A percentile compares a stretch with the other conserved stretches of the same genome.
Evolutionary conservation across 2,797 vertebrate species (phyloP).

Genomic region (Sebastes hopkinsi): DNA sequence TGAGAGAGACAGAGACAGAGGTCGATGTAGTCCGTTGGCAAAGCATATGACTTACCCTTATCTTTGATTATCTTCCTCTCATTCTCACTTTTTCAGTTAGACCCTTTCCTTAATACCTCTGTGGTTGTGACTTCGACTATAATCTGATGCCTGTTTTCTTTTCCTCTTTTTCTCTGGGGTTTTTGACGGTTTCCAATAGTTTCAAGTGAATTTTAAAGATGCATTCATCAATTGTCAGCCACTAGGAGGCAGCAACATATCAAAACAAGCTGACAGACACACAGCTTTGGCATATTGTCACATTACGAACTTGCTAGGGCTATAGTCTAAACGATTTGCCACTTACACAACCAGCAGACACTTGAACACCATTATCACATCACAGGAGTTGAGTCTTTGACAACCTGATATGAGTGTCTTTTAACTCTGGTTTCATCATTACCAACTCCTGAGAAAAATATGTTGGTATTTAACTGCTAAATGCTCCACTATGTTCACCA

Average conservation of each 20-base stretch:
- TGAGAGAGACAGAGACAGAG: slow-evolving; percentile 28
- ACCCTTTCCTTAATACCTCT: neutral
- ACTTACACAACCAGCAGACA: neutral
- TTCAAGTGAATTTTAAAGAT: neutral
- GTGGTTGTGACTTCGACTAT: neutral
- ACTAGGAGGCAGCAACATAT: neutral
- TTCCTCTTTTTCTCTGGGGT: too few species aligned
- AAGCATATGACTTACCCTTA: slow-evolving; percentile 9
- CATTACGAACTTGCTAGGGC: neutral
- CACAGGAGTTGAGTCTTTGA: neutral
- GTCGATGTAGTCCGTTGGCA: slow-evolving; percentile 15
- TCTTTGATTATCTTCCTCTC: neutral
- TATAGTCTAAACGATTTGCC: neutral
- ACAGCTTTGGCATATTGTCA: neutral
- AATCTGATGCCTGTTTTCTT: neutral
- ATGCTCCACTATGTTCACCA: neutral
- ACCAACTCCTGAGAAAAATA: neutral
- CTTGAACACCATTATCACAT: neutral
- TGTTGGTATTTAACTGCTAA: neutral
- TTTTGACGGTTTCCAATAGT: neutral
- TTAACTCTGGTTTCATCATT: neutral
- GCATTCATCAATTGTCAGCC: neutral
- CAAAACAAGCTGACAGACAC: neutral
- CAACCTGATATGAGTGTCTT: neutral
- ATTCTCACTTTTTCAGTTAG: neutral